Evolutionary conservation across 2,797 vertebrate species (phyloP), one percentile per base, ranked within the genome.

Genomic region (Champsocephalus gunnari): DNA sequence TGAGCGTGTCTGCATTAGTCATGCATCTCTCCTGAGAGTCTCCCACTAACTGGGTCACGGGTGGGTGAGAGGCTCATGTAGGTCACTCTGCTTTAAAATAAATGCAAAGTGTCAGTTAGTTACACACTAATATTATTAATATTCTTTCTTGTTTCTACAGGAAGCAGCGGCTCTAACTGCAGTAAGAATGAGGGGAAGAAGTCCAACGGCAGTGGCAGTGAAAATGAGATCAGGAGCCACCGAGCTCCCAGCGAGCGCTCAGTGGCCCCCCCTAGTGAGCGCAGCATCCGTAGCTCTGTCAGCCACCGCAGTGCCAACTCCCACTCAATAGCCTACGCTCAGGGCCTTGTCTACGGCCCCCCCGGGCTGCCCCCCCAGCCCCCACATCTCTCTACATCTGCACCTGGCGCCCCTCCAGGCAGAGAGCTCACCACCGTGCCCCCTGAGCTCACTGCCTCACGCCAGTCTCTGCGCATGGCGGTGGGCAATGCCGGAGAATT

Each of bases 401-500:
- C 96, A 74, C 95, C 98, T 0, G 97, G 97, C 24, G 97, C 97
- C 0, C 97, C 97, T 0, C 96, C 96, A 0, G 95, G 96, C 89
- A 96, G 97, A 64, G 97, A 97, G 92, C 94, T 99, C 79, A 90
- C 94, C 79, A 95, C 97, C 0, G 96, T 97, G 90, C 97, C 98
- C 85, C 96, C 98, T 0, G 98, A 99, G 96, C 96, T 99, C 90
- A 97, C 97, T 4, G 97, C 96, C 84, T 99, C 98, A 75, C 97
- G 98, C 91, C 98, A 99, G 94, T 99, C 98, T 78, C 96, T 99
- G 94, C 97, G 97, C 92, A 96, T 98, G 96, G 97, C 98, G 19
- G 98, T 99, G 94, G 98, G 98, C 89, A 99, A 98, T 82, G 97
- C 97, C 58, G 98, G 98, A 92, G 98, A 99, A 93, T 99, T 99